Conservation (phyloP, 1,140 invertebrate species). For the Agrypnia vestita region DNA sequence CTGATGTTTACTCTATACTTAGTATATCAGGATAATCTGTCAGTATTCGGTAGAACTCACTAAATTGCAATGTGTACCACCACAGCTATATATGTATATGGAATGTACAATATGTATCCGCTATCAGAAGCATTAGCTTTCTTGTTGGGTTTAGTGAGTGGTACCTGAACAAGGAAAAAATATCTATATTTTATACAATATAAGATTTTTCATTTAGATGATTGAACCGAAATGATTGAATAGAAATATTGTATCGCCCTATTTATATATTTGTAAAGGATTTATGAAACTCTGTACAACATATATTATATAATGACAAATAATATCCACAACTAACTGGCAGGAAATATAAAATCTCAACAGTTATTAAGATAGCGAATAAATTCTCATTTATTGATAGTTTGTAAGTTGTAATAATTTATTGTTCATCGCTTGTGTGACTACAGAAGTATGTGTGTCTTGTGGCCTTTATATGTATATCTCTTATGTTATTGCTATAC, state of each 20-base stretch:
- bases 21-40: background rate
- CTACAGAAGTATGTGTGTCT: constrained; percentile 59
- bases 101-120: no score
- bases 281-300: constrained; percentile 42
- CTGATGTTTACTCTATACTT: background rate
- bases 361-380: constrained; percentile 11
- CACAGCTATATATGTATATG: no score
- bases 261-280: constrained; percentile 53
- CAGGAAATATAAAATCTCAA: background rate
- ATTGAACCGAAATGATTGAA: constrained; percentile 16
- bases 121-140: no score
- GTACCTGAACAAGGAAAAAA: constrained; percentile 2
- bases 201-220: constrained; percentile 8
- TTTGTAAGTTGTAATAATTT: constrained; percentile 36
- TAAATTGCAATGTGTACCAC: no score
- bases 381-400: constrained; percentile 10
- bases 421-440: constrained; percentile 57
- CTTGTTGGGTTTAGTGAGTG: background rate
- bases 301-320: constrained; percentile 48
- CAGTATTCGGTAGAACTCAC: no score
- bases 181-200: constrained; percentile 24
- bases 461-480: constrained; percentile 60
- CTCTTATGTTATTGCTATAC: constrained; percentile 42
- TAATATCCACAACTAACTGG: constrained; percentile 21
- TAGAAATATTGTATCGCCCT: constrained; percentile 31